phyloP scores from a whole-genome alignment of 2,113 vertebrate genomes.

The Perca flavescens region DNA sequence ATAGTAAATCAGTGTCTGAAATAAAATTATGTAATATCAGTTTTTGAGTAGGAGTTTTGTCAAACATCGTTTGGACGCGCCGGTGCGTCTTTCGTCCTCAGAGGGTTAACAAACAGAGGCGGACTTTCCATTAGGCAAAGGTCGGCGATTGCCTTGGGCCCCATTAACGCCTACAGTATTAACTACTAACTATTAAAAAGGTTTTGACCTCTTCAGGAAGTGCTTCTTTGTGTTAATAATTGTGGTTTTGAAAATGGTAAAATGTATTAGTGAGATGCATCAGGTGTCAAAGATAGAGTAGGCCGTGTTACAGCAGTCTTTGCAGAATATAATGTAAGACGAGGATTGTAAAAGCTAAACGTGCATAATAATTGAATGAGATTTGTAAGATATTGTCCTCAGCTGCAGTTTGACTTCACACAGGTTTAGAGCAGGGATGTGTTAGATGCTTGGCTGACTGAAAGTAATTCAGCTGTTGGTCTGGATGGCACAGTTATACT shows the following conservation, averaged over 20 bases:
- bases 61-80: too few species aligned
- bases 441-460: neutral
- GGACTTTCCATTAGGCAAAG: too few species aligned
- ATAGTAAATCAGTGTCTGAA: too few species aligned
- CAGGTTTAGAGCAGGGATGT: slow-evolving; percentile 1
- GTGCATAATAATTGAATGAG: neutral
- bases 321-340: neutral
- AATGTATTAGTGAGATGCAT: neutral
- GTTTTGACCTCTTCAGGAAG: neutral
- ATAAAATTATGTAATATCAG: too few species aligned
- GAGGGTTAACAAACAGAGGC: too few species aligned
- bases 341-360: neutral
- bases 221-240: neutral
- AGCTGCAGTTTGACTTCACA: slow-evolving; percentile 2
- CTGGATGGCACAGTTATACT: neutral
- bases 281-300: neutral
- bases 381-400: neutral
- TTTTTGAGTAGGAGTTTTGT: too few species aligned
- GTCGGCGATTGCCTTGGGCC: too few species aligned
- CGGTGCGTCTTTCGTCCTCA: too few species aligned
- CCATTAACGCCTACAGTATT: too few species aligned
- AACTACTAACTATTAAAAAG: too few species aligned
- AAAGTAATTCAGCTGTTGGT: neutral
- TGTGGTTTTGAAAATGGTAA: neutral
- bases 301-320: neutral